A percentile compares a stretch with the other conserved stretches of the same genome.
phyloP scores from a whole-genome alignment of 2,113 vertebrate genomes.

The Psilopogon haemacephalus region DNA sequence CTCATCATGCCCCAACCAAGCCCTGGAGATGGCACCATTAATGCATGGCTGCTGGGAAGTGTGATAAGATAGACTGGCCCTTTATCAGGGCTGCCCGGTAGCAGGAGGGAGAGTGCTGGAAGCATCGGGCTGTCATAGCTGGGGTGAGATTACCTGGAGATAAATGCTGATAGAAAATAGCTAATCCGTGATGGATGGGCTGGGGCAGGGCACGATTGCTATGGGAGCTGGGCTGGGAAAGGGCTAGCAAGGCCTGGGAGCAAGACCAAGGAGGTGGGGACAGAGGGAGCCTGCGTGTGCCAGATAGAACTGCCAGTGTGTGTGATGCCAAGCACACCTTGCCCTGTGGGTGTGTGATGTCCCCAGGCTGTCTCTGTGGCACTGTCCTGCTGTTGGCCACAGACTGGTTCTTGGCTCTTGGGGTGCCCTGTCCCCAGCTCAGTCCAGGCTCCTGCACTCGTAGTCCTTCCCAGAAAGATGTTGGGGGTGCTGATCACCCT shows the following conservation, averaged over 20 bases:
- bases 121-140: not conserved
- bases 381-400: not conserved
- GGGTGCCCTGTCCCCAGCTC: not conserved
- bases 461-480: not conserved
- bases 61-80: conserved; percentile 27
- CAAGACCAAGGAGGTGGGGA: not conserved
- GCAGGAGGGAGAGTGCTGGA: conserved; percentile 30
- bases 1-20: not conserved
- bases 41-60: conserved; percentile 20
- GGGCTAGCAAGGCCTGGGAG: not conserved
- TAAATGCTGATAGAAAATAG: conserved; percentile 50
- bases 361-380: fast-evolving
- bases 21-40: conserved; percentile 25
- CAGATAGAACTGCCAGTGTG: not conserved
- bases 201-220: not conserved
- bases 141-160: conserved; percentile 28
- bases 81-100: conserved; percentile 52
- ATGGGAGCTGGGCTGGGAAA: not conserved
- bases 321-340: fast-evolving
- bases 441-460: fast-evolving
- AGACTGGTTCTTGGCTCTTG: not conserved
- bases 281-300: fast-evolving
- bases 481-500: not conserved
- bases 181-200: conserved; percentile 61
- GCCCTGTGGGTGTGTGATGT: fast-evolving